Base-by-base conservation (phyloP, 2,888 invertebrate species). In the Itoplectis maculator region DNA sequence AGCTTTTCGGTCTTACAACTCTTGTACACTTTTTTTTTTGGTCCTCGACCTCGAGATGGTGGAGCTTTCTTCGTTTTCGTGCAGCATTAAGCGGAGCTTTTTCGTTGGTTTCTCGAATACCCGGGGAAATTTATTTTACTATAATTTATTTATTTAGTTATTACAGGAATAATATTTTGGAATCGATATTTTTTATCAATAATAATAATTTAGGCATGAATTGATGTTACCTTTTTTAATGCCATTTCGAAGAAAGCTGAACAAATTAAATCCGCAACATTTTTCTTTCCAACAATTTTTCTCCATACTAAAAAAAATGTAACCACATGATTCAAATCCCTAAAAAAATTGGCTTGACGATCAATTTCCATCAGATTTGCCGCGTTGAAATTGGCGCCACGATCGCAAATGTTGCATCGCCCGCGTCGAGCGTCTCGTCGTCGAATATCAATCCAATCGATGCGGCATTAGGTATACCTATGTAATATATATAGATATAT, bases 391-490 rank as follows among this genome's bases (percentile, higher is more conserved):
- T 59, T 59, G 35, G 13, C 29, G n/a, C 11, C 11, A 35, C n/a
- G 8, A 1, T 1, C 7, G 6, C 37, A 59, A 59, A 59, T 37
- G n/a, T 54, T 69, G 18, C 20, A 40, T 15, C 51, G 40, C 37
- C 29, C 40, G 15, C 11, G 18, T 18, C 23, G 13, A 29, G n/a
- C n/a, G n/a, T n/a, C 68, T 68, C 51, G 68, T 29, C 18, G 20
- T 76, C 59, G 72, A 76, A 80, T 82, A 73, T 76, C 72, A 77
- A 78, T 73, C 63, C 61, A 61, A 78, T 81, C 73, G 77, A 74
- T 66, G 23, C 45, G 59, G 40, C 51, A 68, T 61, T 51, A 37
- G 40, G 23, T 59, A n/a, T n/a, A n/a, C n/a, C n/a, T n/a, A n/a
- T n/a, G n/a, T n/a, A n/a, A n/a, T n/a, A n/a, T n/a, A n/a, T n/a